A percentile compares a stretch with the other conserved stretches of the same genome.
phyloP scores from a whole-genome alignment of 2,888 invertebrate species.

The Meteorus cinctellus region DNA sequence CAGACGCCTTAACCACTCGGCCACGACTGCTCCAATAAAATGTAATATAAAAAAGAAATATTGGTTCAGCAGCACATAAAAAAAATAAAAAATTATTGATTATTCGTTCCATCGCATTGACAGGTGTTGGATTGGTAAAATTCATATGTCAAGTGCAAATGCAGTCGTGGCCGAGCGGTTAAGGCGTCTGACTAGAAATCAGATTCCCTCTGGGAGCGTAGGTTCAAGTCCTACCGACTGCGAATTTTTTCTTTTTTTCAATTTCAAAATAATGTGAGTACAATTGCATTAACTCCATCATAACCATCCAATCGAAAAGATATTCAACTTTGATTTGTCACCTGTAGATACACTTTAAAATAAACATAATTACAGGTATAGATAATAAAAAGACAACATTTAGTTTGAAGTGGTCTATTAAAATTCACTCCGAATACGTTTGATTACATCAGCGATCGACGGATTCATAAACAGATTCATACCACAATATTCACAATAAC shows the following conservation, averaged over 20 bases:
- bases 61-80: too few species aligned
- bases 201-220: constrained; percentile 93
- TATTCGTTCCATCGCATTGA: background rate
- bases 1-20: constrained; percentile 93
- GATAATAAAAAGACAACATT: constrained; percentile 16
- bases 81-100: background rate
- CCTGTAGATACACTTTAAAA: too few species aligned
- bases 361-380: background rate
- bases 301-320: too few species aligned
- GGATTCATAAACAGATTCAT: constrained; percentile 67
- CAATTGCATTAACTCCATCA: too few species aligned
- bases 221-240: constrained; percentile 93
- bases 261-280: too few species aligned
- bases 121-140: background rate
- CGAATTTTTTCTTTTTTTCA: constrained; percentile 67
- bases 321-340: too few species aligned
- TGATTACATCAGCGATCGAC: constrained; percentile 70
- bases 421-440: constrained; percentile 69
- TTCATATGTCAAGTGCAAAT: background rate
- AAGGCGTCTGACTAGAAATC: constrained; percentile 93
- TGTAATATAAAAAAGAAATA: too few species aligned
- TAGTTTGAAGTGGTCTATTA: constrained; percentile 68
- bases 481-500: constrained; percentile 65
- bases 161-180: constrained; percentile 90
- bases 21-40: constrained; percentile 78